Conservation (phyloP, 2,113 vertebrate genomes). For the Anser cygnoides region DNA sequence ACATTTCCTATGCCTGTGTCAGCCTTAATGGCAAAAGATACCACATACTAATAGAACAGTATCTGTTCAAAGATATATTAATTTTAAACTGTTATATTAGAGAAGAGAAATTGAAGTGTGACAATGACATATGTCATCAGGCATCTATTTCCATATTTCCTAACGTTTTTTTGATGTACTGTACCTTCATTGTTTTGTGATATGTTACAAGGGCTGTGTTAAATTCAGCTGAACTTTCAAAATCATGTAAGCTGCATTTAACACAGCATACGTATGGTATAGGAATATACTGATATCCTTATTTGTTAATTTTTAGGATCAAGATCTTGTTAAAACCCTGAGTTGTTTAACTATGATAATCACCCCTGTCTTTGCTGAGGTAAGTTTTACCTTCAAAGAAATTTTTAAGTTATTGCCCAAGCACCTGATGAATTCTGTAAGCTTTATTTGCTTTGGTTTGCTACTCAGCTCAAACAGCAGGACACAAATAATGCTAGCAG, state of each 20-base stretch:
- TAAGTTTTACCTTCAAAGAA: slow-evolving; percentile 53
- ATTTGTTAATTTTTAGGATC: slow-evolving; percentile 75
- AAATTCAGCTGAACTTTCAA: not conserved
- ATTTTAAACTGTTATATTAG: not conserved
- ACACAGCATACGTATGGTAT: accelerated
- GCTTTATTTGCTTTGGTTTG: not conserved
- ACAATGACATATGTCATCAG: not conserved
- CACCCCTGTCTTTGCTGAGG: slow-evolving; percentile 92
- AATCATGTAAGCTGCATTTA: not conserved
- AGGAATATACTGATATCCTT: not conserved
- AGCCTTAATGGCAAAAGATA: not conserved
- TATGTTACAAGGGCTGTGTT: not conserved
- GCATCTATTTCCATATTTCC: not conserved
- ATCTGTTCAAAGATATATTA: not conserved
- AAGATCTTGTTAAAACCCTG: slow-evolving; percentile 87
- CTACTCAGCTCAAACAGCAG: slow-evolving; percentile 89
- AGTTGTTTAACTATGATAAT: slow-evolving; percentile 89
- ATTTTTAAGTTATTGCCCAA: not conserved
- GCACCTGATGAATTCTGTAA: not conserved
- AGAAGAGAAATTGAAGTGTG: not conserved
- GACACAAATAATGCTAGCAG: slow-evolving; percentile 86
- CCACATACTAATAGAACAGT: accelerated
- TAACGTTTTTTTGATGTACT: not conserved
- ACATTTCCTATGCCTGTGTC: not conserved
- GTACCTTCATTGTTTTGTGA: not conserved